phyloP scores from a whole-genome alignment of 2,113 vertebrate genomes.

The Parotia lawesii region DNA sequence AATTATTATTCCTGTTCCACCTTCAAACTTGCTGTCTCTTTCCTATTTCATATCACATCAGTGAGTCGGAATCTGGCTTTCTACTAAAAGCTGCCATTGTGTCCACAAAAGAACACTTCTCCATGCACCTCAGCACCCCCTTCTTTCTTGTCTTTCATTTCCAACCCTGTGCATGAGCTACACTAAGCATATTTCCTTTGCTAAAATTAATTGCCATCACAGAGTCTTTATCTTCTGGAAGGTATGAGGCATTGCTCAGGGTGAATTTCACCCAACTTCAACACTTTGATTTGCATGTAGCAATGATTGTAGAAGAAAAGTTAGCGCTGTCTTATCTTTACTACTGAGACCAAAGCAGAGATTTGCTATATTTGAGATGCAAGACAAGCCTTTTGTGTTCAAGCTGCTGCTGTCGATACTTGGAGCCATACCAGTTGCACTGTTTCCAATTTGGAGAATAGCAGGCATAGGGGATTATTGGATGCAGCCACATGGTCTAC shows the following conservation, averaged over 20 bases:
- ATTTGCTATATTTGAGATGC: not conserved
- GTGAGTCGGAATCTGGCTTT: not conserved
- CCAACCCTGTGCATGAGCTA: not conserved
- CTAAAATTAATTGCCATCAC: not conserved
- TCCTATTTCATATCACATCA: not conserved
- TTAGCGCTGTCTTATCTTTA: not conserved
- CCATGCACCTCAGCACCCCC: not conserved
- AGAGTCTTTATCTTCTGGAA: not conserved
- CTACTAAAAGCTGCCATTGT: not conserved
- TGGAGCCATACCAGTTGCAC: not conserved
- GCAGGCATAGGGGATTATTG: not conserved
- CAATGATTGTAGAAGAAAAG: not conserved
- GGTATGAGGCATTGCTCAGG: not conserved
- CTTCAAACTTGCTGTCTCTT: not conserved
- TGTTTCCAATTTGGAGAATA: conserved; percentile 18
- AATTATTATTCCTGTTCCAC: not conserved
- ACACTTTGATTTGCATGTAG: not conserved
- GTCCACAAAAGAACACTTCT: not conserved
- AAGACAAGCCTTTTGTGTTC: not conserved
- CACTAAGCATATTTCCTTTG: not conserved
- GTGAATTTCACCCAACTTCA: not conserved
- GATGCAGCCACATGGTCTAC: not conserved
- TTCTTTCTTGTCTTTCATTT: not conserved
- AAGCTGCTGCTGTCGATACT: not conserved
- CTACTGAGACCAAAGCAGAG: not conserved